Conservation (phyloP, 2,888 invertebrate species). For the Cacoxenus indagator region DNA sequence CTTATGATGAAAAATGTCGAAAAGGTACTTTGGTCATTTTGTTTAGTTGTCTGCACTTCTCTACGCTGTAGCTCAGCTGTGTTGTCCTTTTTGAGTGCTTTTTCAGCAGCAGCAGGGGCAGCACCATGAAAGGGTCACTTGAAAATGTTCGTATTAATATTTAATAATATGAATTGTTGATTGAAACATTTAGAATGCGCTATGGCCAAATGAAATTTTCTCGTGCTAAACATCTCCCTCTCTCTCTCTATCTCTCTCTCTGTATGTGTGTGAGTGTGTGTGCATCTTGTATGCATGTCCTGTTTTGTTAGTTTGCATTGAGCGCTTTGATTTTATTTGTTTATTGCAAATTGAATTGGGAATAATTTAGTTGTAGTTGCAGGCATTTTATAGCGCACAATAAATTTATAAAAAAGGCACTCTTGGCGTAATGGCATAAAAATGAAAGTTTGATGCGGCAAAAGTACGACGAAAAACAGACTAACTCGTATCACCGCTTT, state of each 20-base stretch:
- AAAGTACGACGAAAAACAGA: too few relatives aligned
- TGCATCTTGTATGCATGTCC: constrained; percentile 37
- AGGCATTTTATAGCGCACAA: constrained; percentile 22
- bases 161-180: constrained; percentile 67
- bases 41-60: constrained; percentile 17
- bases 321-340: constrained; percentile 63
- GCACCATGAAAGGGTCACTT: constrained; percentile 52
- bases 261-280: constrained; percentile 29
- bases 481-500: too few relatives aligned
- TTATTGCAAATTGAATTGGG: constrained; percentile 61
- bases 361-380: constrained; percentile 49
- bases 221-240: too few relatives aligned
- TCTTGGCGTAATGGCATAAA: background rate
- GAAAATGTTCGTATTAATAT: constrained; percentile 64
- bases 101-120: background rate
- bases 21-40: constrained; percentile 47
- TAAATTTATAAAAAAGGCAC: background rate
- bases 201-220: constrained; percentile 30
- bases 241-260: background rate
- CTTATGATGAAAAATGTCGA: constrained; percentile 61
- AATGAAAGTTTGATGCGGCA: background rate
- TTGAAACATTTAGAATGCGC: constrained; percentile 56
- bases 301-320: constrained; percentile 45
- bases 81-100: background rate
- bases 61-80: constrained; percentile 9